These are phyloP conservation scores for Pogona vitticeps DNA, from an alignment of 2,113 vertebrate genomes.

Conservation along the genomic window DNA sequence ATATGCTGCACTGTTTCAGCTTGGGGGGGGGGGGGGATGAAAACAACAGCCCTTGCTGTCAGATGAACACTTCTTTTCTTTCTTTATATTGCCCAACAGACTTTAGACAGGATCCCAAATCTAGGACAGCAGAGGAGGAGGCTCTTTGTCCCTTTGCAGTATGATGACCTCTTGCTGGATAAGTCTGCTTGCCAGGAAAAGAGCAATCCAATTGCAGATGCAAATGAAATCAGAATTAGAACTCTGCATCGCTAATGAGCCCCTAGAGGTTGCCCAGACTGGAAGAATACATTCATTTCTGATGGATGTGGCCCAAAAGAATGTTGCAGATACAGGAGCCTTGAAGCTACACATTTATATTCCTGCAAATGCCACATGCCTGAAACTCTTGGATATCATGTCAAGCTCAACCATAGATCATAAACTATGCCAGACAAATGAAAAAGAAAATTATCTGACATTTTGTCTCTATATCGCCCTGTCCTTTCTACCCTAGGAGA, in stretches of 20 bases:
- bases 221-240: constrained; percentile 23
- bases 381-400: constrained; percentile 37
- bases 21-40: not conserved
- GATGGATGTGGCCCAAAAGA: constrained; percentile 44
- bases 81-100: not conserved
- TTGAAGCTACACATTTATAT: constrained; percentile 53
- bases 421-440: constrained; percentile 12
- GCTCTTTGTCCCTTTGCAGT: accelerated
- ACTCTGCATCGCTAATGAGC: constrained; percentile 44
- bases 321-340: constrained; percentile 28
- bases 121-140: not conserved
- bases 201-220: constrained; percentile 18
- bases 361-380: constrained; percentile 37
- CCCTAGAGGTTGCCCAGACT: constrained; percentile 10
- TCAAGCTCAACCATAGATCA: constrained; percentile 28
- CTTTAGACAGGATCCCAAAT: not conserved
- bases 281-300: constrained; percentile 47
- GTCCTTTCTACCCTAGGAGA: constrained; percentile 34
- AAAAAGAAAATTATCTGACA: constrained; percentile 16
- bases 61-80: not conserved
- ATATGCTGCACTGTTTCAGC: not conserved
- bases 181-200: constrained; percentile 12
- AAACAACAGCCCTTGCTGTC: not conserved
- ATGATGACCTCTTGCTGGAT: not conserved
- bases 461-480: constrained; percentile 10